Percentiles rank a stretch among this genome's conserved stretches.
These are phyloP conservation scores for Zoanthus solanderi DNA, from an alignment of 92 coral and sea anemone genomes.

Conservation along the genomic window DNA sequence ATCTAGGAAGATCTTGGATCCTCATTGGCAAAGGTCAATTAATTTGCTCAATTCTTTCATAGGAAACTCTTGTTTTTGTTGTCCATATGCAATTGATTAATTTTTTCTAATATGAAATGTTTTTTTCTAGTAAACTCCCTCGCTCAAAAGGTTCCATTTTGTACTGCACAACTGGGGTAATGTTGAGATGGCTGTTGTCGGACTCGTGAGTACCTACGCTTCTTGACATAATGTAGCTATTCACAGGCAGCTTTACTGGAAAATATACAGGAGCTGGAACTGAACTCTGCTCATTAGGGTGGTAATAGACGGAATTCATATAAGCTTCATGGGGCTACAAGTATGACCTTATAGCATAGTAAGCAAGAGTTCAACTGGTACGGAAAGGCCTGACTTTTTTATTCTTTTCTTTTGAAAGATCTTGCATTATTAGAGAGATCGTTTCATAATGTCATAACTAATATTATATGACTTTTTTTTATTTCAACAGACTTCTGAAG, in stretches of 20 bases:
- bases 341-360: not conserved
- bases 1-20: too few species aligned
- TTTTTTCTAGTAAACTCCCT: slow-evolving; percentile 74
- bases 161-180: slow-evolving; percentile 93
- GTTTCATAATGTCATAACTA: too few species aligned
- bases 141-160: slow-evolving; percentile 86
- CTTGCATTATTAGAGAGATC: too few species aligned
- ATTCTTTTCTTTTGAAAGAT: too few species aligned
- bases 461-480: not conserved
- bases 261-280: too few species aligned
- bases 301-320: too few species aligned
- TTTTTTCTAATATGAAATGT: not conserved
- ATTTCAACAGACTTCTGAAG: slow-evolving; percentile 54
- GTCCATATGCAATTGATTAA: not conserved
- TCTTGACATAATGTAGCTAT: not conserved
- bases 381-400: too few species aligned
- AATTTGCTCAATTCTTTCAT: too few species aligned
- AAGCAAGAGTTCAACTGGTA: too few species aligned
- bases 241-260: not conserved
- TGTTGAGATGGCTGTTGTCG: slow-evolving; percentile 86
- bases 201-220: slow-evolving; percentile 79
- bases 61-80: too few species aligned
- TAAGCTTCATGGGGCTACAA: not conserved
- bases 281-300: too few species aligned
- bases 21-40: too few species aligned